Conservation (phyloP, 2,797 vertebrate species). For the Forpus xanthops region DNA sequence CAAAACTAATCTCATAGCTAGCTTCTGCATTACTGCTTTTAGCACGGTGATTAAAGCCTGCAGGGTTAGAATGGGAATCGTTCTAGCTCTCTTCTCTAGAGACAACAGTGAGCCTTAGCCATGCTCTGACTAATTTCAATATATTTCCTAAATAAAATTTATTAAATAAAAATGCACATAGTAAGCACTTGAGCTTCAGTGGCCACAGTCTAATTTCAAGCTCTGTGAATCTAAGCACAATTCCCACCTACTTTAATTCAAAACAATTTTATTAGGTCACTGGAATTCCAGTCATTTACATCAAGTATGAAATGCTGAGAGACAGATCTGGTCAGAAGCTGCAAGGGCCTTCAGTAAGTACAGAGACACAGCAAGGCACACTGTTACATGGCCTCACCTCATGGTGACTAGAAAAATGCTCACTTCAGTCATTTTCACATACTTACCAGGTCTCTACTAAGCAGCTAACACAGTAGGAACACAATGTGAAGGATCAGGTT, state of each 20-base stretch:
- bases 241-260: background rate
- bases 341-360: background rate
- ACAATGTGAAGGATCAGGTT: background rate
- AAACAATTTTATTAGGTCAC: background rate
- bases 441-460: background rate
- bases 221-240: background rate
- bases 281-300: background rate
- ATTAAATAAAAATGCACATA: background rate
- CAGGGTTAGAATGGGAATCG: background rate
- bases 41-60: background rate
- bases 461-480: background rate
- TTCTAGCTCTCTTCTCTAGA: background rate
- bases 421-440: background rate
- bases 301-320: background rate
- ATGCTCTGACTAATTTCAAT: background rate
- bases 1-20: background rate
- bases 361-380: background rate
- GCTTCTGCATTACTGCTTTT: background rate
- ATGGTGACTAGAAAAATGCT: background rate
- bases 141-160: background rate
- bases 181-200: background rate
- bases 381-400: rapidly evolving
- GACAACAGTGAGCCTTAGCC: background rate
- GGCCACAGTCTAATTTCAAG: background rate
- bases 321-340: background rate